Evolutionary conservation across 2,888 invertebrate species (phyloP).

Genomic region (Dolichopus griseipennis): DNA sequence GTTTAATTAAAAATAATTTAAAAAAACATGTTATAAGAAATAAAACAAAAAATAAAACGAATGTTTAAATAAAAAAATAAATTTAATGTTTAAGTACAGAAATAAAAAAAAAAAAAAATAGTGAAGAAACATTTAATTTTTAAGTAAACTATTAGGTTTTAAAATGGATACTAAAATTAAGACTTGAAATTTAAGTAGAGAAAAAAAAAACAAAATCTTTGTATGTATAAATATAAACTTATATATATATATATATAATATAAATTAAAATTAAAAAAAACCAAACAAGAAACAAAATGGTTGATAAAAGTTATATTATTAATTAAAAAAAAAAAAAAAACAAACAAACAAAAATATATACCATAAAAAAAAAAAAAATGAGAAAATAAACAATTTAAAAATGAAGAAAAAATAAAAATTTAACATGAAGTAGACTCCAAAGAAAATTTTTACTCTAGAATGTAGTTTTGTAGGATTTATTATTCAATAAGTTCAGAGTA

Average conservation of each 20-base stretch:
- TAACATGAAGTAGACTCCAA: not conserved
- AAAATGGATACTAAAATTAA: not conserved
- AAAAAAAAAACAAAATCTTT: not conserved
- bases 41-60: not conserved
- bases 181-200: not conserved
- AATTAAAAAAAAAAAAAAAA: too few species aligned
- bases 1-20: not conserved
- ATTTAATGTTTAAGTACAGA: not conserved
- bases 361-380: not conserved
- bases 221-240: not conserved
- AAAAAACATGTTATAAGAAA: not conserved
- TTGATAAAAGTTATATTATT: not conserved
- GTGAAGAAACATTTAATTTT: not conserved
- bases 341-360: not conserved
- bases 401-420: not conserved
- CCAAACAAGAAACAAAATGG: not conserved
- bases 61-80: not conserved
- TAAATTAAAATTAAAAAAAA: not conserved
- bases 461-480: slow-evolving; percentile 1
- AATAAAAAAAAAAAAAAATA: not conserved
- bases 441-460: slow-evolving; percentile 4
- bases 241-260: not conserved
- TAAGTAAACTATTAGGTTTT: slow-evolving; percentile 3
- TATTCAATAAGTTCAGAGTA: slow-evolving; percentile 1
- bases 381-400: not conserved